Conservation (phyloP, 2,888 invertebrate genomes). For the Chymomyza amoena region DNA sequence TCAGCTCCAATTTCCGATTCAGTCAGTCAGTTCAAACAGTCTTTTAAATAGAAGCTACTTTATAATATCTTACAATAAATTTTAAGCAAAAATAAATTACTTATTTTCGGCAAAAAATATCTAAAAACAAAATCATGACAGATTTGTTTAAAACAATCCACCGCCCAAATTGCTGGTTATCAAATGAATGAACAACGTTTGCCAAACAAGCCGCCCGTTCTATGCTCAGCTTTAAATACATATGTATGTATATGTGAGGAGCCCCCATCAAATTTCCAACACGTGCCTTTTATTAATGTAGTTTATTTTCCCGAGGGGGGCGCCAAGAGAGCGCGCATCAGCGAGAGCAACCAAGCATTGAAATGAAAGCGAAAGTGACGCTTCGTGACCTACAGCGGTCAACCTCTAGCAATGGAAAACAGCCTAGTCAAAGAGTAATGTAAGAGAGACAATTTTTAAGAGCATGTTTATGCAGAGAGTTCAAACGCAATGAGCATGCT, state of each 20-base stretch:
- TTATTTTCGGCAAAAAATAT: too few relatives aligned
- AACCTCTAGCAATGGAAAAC: neutral
- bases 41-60: too few relatives aligned
- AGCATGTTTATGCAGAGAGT: too few relatives aligned
- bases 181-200: neutral
- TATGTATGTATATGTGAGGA: neutral
- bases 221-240: neutral
- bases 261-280: slow-evolving; percentile 2
- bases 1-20: too few relatives aligned
- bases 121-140: too few relatives aligned
- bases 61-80: too few relatives aligned
- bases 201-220: neutral
- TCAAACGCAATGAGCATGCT: neutral
- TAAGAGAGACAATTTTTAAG: neutral
- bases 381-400: slow-evolving; percentile 46
- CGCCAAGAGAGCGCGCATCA: neutral
- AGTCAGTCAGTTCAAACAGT: too few relatives aligned
- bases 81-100: too few relatives aligned
- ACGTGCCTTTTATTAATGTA: slow-evolving; percentile 1
- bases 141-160: too few relatives aligned
- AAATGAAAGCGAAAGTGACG: slow-evolving; percentile 60
- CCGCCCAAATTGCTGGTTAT: too few relatives aligned
- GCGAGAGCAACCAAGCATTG: slow-evolving; percentile 19
- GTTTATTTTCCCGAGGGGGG: neutral
- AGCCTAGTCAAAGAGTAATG: slow-evolving; percentile 12